Base-by-base conservation (phyloP, 1,140 invertebrate genomes). In the Pseudomyrmex pallidus region DNA sequence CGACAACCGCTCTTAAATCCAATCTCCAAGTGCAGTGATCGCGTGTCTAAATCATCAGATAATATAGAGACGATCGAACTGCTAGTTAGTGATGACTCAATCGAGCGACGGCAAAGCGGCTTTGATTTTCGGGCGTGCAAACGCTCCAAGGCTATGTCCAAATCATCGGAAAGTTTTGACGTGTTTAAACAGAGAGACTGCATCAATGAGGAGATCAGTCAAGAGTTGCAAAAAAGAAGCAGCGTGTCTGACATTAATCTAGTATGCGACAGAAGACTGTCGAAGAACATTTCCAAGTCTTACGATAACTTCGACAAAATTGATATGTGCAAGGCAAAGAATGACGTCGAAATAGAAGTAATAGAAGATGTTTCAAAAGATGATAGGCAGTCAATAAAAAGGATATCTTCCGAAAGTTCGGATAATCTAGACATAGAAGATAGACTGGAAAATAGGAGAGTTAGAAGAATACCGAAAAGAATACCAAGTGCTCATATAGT, bases 161-260 rank as follows among this genome's bases (percentile, higher is more conserved):
- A 94, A 54, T 94, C 94, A 0, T 92, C 93, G 15, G 94, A 94
- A 54, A 94, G 85, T 66, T 94, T 94, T 68, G 92, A 94, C 0
- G 7, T 87, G 2, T 78, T 90, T 1, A 91, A 92, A 17, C 76
- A 78, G n/a, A 80, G 22, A 35, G 20, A 70, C 35, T 67, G 64
- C 50, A 50, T 9, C 0, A 54, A 5, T 0, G 63, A 80, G 2
- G 90, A 84, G 2, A n/a, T 70, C 66, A 44, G 76, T 2, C 76
- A 87, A 10, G 92, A 93, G 3, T 9, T 92, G 10, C 85, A 90
- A n/a, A 94, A 94, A 50, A 74, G 91, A 44, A 91, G 90, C 74
- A 94, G 93, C 72, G 52, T 89, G 0, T 94, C 92, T 0, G 94
- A 94, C n/a, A 83, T 94, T n/a, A 92, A 92, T 77, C 72, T 94